phyloP scores from a whole-genome alignment of 2,888 invertebrate genomes.

The Amphipyra berbera region DNA sequence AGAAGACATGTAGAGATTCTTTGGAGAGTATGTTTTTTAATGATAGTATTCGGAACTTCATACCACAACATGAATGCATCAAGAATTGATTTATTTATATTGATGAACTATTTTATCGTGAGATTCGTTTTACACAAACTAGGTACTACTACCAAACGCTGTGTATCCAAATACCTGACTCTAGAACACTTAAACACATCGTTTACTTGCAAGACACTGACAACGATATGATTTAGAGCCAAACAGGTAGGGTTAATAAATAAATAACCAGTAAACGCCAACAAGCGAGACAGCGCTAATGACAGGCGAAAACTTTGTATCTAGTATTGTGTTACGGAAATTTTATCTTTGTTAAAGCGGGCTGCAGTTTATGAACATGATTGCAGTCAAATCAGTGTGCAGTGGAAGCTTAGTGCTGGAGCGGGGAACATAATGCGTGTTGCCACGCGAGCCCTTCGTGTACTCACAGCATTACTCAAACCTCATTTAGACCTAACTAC shows the following conservation, averaged over 20 bases:
- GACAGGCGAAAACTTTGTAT: slow-evolving; percentile 55
- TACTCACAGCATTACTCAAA: slow-evolving; percentile 85
- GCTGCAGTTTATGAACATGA: slow-evolving; percentile 57
- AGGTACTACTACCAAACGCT: too few species aligned
- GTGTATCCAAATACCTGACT: too few species aligned
- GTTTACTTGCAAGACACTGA: slow-evolving; percentile 40
- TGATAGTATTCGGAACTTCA: slow-evolving; percentile 9
- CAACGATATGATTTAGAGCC: slow-evolving; percentile 54
- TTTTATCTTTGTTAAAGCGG: slow-evolving; percentile 56
- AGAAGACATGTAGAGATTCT: not conserved
- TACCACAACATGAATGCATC: slow-evolving; percentile 8
- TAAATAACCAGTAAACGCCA: slow-evolving; percentile 54
- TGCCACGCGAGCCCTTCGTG: slow-evolving; percentile 86
- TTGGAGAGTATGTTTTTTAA: not conserved
- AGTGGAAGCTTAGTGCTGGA: slow-evolving; percentile 60
- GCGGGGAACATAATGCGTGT: slow-evolving; percentile 72
- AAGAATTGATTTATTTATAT: not conserved
- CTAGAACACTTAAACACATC: slow-evolving; percentile 28
- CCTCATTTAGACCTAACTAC: slow-evolving; percentile 88
- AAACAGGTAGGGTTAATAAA: slow-evolving; percentile 55
- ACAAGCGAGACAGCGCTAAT: slow-evolving; percentile 44
- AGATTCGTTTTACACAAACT: too few species aligned
- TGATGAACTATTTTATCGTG: too few species aligned
- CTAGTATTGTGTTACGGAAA: slow-evolving; percentile 61
- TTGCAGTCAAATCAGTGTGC: slow-evolving; percentile 65